These are phyloP conservation scores for Ceuthmochares aereus DNA, from an alignment of 2,113 vertebrate genomes.

Conservation along the genomic window DNA sequence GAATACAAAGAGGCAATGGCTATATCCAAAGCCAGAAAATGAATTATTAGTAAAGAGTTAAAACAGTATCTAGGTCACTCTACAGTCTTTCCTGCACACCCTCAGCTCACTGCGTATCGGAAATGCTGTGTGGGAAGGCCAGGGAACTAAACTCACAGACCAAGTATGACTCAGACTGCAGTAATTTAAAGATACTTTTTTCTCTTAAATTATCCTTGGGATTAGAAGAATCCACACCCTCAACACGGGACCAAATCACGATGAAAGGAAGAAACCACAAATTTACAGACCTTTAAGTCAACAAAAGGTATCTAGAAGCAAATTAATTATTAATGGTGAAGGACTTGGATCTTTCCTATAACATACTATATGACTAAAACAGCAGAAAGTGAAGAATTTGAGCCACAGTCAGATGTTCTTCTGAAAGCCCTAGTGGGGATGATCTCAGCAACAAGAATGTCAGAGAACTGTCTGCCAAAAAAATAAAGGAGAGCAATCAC, in stretches of 20 bases:
- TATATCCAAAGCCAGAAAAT: neutral
- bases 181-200: conserved; percentile 24
- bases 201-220: conserved; percentile 35
- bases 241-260: neutral
- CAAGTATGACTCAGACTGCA: conserved; percentile 48
- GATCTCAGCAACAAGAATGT: conserved; percentile 47
- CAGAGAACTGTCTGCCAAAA: conserved; percentile 26
- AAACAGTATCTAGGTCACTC: conserved; percentile 60
- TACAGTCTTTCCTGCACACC: conserved; percentile 40
- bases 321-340: neutral
- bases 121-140: conserved; percentile 61
- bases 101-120: conserved; percentile 17
- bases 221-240: conserved; percentile 54
- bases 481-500: neutral
- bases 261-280: neutral
- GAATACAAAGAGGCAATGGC: neutral
- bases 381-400: neutral
- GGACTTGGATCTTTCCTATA: neutral
- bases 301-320: neutral
- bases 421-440: neutral
- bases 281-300: neutral
- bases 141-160: conserved; percentile 48
- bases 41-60: conserved; percentile 11
- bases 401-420: conserved; percentile 27
- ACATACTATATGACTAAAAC: neutral